phyloP scores from a whole-genome alignment of 2,113 vertebrate species.

The Pelecanus crispus region DNA sequence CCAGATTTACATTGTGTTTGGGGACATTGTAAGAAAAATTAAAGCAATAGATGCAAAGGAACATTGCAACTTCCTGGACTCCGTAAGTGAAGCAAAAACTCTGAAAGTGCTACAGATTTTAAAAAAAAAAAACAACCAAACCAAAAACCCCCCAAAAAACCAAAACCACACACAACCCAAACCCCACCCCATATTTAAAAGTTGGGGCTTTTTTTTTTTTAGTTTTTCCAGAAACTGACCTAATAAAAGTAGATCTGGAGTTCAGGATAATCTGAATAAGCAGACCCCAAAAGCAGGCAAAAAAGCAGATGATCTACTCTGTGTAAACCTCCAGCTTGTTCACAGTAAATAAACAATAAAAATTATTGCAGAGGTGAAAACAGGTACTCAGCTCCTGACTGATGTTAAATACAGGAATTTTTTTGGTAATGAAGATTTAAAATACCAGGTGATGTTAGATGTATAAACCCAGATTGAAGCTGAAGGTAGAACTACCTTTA shows the following conservation, averaged over 20 bases:
- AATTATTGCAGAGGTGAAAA: neutral
- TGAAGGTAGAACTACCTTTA: neutral
- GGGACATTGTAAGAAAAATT: neutral
- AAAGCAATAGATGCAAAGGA: neutral
- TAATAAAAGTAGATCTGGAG: neutral
- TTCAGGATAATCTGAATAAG: neutral
- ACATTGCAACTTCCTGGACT: neutral
- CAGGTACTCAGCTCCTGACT: neutral
- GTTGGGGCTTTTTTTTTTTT: neutral
- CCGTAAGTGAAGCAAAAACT: neutral
- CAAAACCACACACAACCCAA: neutral
- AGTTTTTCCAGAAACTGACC: too few relatives aligned
- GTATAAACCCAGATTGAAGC: neutral
- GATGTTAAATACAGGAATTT: neutral
- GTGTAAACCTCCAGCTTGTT: neutral
- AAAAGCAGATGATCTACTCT: neutral
- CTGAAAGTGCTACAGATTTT: neutral
- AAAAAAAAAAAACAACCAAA: neutral
- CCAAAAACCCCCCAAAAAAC: neutral
- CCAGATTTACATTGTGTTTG: neutral
- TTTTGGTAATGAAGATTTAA: neutral
- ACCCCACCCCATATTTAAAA: neutral
- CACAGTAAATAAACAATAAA: neutral
- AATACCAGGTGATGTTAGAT: neutral
- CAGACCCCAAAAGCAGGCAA: neutral